phyloP scores from a whole-genome alignment of 2,797 vertebrate genomes.

The Acomys russatus region DNA sequence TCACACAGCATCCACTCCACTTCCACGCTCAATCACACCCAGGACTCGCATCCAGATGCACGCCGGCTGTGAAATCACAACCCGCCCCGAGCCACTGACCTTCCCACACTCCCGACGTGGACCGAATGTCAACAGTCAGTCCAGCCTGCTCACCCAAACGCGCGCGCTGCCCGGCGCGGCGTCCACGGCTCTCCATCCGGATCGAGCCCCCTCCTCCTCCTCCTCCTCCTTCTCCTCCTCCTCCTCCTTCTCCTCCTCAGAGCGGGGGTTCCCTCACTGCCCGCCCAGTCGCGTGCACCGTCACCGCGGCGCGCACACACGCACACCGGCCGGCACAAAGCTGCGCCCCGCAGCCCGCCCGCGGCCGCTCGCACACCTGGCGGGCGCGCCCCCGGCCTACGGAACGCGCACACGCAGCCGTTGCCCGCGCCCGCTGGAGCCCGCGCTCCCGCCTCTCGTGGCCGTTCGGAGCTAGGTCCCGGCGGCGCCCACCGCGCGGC shows the following conservation, averaged over 20 bases:
- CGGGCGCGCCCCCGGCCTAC: constrained; percentile 57
- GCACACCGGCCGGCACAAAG: constrained; percentile 63
- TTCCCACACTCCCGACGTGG: constrained; percentile 44
- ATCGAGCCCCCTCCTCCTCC: constrained; percentile 62
- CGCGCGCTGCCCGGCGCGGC: neutral
- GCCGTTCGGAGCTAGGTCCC: neutral
- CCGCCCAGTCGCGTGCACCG: constrained; percentile 78
- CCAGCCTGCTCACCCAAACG: neutral
- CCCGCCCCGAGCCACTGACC: constrained; percentile 67
- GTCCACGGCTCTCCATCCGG: constrained; percentile 45
- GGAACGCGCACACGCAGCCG: neutral
- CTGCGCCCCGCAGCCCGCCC: constrained; percentile 18
- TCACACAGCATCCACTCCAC: constrained; percentile 39
- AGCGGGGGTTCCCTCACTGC: constrained; percentile 58
- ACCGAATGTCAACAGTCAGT: constrained; percentile 55
- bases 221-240: constrained; percentile 69
- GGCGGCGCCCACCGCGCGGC: neutral
- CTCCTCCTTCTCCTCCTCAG: constrained; percentile 64
- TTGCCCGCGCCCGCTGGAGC: neutral
- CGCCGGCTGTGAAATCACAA: neutral
- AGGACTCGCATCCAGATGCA: neutral
- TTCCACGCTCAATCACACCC: constrained; percentile 49
- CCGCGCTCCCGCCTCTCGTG: neutral
- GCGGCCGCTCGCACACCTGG: constrained; percentile 71
- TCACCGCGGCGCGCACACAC: constrained; percentile 77